Base-by-base conservation (phyloP, 2,113 vertebrate genomes). In the Dolichotis patagonum region DNA sequence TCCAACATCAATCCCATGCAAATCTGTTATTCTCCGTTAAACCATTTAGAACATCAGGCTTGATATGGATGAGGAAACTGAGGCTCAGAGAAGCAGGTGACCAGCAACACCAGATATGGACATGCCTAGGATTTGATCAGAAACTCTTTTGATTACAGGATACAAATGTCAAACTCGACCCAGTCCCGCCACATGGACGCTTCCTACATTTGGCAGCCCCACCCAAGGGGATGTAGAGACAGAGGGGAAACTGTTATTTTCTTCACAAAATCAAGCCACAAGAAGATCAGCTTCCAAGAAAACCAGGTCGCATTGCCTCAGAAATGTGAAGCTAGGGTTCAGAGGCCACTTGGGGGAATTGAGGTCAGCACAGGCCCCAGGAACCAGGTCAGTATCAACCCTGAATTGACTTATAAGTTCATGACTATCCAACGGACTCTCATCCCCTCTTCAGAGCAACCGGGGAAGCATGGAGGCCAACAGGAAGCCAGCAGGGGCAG, bases 221-320 rank as follows among this genome's bases (percentile, higher is more conserved):
- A 32, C 32, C 9, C 0, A 8, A 0, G 16, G 30, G 16, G 65
- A 69, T 35, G 62, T 17, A 80, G 67, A 26, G 49, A 38, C 56
- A 86, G 16, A 88, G 17, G 62, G 56, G 63, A 67, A 43, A 32
- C 17, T 84, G 90, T 80, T 30, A n/a, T 90, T 94, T 84, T 82
- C 82, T 85, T 71, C 58, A 81, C 38, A n/a, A 49, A 92, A 63
- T 24, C 58, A 19, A 96, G 65, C 17, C 73, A 10, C 13, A 81
- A 84, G 83, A 69, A 65, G 69, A 60, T 54, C 32, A 7, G 10
- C 32, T 94, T 95, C 94, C 84, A 80, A 85, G 60, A 91, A 97
- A 91, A 82, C 17, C 26, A 22, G 91, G 54, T 46, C 24, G 30
- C 69, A 12, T 1, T 91, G 52, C 78, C 67, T 22, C 28, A 62